Evolutionary conservation across 1,140 invertebrate genomes (phyloP), one percentile per base, ranked within the genome.

Genomic region (Zaprionus africanus): DNA sequence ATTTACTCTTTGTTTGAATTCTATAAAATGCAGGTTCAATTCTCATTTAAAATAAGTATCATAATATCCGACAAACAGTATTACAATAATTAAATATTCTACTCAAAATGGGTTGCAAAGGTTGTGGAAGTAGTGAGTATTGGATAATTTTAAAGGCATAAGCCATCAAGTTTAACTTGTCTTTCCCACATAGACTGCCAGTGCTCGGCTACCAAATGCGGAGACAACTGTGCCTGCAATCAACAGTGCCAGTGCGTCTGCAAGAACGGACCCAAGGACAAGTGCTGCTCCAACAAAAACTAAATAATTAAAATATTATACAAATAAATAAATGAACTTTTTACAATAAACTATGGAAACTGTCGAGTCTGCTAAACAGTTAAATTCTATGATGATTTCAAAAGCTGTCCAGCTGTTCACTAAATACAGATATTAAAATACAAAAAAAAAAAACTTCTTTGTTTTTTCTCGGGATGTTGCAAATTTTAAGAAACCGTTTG

Each of bases 231-330:
- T 31, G 77, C 83, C 74, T 87, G 84, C 81, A 87, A 81, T 36
- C 84, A 88, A 38, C 84, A 87, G 17, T 87, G 83, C 41, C 63
- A 78, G 26, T 86, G 83, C 60, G 58, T 73, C 12, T 86, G 83
- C 73, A 87, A 86, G 61, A 87, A 87, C 19, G 83, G 84, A 63
- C 69, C 83, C 24, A 87, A 87, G 67, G 84, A 87, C 56, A 83
- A 87, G 22, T 87, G 83, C 58, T 87, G 83, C 34, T 56, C 77
- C 63, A 72, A 51, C 80, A 87, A 87, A 57, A 77, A 80, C 11
- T 77, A 53, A 38, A 38, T 31, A 28, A 11, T 31, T 31, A 31
- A 11, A n/a, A n/a, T n/a, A n/a, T n/a, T n/a, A n/a, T n/a, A n/a
- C 0, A 9, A 31, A 11, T 11, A 2, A 31, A 31, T 11, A 0